Evolutionary conservation across 2,888 invertebrate species (phyloP), one percentile per base, ranked within the genome.

Genomic region (Aproaerema taeniolella): DNA sequence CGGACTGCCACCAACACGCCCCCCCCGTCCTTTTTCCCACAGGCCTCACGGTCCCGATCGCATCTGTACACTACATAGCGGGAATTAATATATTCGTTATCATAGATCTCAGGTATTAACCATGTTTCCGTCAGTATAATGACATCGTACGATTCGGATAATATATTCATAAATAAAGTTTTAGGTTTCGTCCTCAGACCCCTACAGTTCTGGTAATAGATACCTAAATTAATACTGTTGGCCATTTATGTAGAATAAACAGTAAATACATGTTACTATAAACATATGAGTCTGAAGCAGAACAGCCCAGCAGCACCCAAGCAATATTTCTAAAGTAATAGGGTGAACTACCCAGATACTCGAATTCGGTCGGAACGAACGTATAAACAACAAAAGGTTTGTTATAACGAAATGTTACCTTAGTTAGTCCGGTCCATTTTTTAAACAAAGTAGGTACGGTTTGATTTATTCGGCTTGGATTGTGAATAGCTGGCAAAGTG

Each of bases 191-290:
- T 47, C 29, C 43, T 17, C 1, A 41, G 14, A 2, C 43, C 43
- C 10, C 39, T 25, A 11, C 35, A 28, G 30, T 46, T 43, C 30
- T 43, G 43, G 11, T 45, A 41, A 16, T 41, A 41, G 9, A 39
- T n/a, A 8, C 11, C 8, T 8, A 32, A 17, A n/a, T 6, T 8
- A 11, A 11, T 20, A 20, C 7, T 32, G 7, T 10, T 10, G 9
- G 4, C 17, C 11, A 32, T 13, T 9, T 2, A 32, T n/a, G 17
- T 1, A 16, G 11, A 17, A 10, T 11, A 17, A 11, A 17, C 5
- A 20, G 8, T 20, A 20, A 8, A 6, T 6, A 20, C 20, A 6
- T 20, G 8, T 20, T 20, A 20, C 20, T 20, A 20, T n/a, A n/a
- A n/a, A n/a, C n/a, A n/a, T n/a, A n/a, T n/a, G n/a, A n/a, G n/a